Evolutionary conservation across 2,113 vertebrate genomes (phyloP), one percentile per base, ranked within the genome.

Genomic region (Lepidothrix coronata): DNA sequence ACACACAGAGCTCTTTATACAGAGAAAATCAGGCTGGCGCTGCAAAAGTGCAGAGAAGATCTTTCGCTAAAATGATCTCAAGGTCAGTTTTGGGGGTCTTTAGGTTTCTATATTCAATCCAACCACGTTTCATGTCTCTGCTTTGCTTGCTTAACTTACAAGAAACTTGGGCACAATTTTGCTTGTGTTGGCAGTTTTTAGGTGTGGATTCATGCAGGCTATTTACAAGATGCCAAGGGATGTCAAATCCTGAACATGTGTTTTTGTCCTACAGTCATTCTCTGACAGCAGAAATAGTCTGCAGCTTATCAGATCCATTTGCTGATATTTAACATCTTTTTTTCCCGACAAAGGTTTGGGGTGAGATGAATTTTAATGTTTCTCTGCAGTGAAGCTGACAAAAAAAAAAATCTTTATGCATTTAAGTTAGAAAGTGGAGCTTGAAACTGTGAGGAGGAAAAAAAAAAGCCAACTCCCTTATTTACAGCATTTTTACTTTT

Each of bases 211-310:
- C 82, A 90, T 95, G 95, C 88, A 98, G 97, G 97, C 98, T 98
- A 98, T 98, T 98, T 98, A 97, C 97, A 98, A 98, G 98, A 97
- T 98, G 98, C 98, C 98, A 98, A 97, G 96, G 96, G 97, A 98
- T 98, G 97, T 98, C 98, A 98, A 97, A 97, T 98, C 92, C 74
- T 94, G 96, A 98, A 97, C 97, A 97, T 97, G 97, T 97, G 97
- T 98, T 98, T 98, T 98, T 97, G 97, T 98, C 96, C 97, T 89
- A 92, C 78, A 93, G 95, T 97, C 97, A 96, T 97, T 98, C 96
- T 97, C 97, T 98, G 96, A 98, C 97, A 98, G 97, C 97, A 97
- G 96, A 98, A 98, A 97, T 96, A 97, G 96, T 97, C 96, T 97
- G 97, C 96, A 97, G 96, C 97, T 97, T 97, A 98, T 98, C 97